Conservation (phyloP, 23 tunicate genomes). For the Corella eumyota region DNA sequence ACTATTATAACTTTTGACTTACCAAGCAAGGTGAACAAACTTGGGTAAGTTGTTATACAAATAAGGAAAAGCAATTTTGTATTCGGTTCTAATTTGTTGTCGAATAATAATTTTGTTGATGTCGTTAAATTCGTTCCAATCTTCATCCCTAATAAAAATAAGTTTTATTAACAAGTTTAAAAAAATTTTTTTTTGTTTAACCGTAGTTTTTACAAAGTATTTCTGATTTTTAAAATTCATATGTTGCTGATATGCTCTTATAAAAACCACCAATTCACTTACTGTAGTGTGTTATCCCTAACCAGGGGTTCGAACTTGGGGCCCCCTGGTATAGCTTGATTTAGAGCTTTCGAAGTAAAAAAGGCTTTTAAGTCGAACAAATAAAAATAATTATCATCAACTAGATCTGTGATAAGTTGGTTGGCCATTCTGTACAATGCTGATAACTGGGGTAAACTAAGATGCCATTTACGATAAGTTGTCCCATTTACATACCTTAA, state of each 20-base stretch:
- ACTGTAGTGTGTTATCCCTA: constrained; percentile 79
- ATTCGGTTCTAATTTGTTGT: constrained; percentile 96
- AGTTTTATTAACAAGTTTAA: too few species aligned
- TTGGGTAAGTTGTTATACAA: constrained; percentile 94
- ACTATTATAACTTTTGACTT: constrained; percentile 8
- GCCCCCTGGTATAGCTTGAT: constrained; percentile 99
- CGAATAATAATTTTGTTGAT: constrained; percentile 98
- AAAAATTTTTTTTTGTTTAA: too few species aligned
- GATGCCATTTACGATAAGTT: constrained; percentile 85
- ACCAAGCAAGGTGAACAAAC: constrained; percentile 97
- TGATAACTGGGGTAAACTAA: constrained; percentile 68
- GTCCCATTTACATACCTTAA: constrained; percentile 88
- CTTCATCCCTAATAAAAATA: constrained; percentile 70
- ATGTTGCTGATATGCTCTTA: too few species aligned
- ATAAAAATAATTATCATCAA: constrained; percentile 96
- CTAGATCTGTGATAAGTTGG: constrained; percentile 91
- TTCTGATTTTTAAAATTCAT: too few species aligned
- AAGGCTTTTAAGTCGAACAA: constrained; percentile 94
- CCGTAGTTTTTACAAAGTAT: too few species aligned
- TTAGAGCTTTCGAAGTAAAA: constrained; percentile 95
- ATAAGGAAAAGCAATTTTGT: constrained; percentile 96
- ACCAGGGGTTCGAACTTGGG: constrained; percentile 99
- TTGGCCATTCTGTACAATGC: constrained; percentile 92
- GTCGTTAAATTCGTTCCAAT: constrained; percentile 99
- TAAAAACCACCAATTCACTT: too few species aligned